Evolutionary conservation across 1,140 invertebrate genomes (phyloP).

Genomic region (Drosophila novamexicana): DNA sequence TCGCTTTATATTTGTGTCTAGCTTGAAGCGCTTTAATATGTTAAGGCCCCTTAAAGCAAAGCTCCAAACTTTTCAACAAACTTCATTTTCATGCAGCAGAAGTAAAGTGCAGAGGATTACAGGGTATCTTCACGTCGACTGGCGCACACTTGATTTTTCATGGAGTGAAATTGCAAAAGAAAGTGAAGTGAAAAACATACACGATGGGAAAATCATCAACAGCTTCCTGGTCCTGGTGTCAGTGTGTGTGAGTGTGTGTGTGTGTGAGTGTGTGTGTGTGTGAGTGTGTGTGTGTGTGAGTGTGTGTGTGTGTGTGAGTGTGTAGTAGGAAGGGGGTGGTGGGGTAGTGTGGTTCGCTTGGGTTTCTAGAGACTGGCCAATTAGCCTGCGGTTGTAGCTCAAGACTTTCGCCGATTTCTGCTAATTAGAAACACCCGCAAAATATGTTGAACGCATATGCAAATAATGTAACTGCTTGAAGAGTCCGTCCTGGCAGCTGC

Average conservation of each 20-base stretch:
- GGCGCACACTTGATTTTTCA: neutral
- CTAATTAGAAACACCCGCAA: slow-evolving; percentile 21
- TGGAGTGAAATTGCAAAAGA: slow-evolving; percentile 36
- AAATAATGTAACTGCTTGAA: slow-evolving; percentile 1
- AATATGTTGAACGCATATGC: slow-evolving; percentile 5
- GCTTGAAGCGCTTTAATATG: too few relatives aligned
- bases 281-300: too few relatives aligned
- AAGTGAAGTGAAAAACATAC: slow-evolving; percentile 58
- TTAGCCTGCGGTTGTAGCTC: slow-evolving; percentile 26
- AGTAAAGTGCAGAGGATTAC: neutral
- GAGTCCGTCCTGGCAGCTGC: neutral
- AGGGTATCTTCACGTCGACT: neutral
- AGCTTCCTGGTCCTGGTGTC: slow-evolving; percentile 25
- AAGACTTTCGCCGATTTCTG: slow-evolving; percentile 34
- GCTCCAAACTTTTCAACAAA: too few relatives aligned
- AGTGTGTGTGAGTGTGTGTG: too few relatives aligned
- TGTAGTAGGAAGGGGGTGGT: too few relatives aligned
- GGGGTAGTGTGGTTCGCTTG: too few relatives aligned
- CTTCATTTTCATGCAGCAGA: too few relatives aligned
- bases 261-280: too few relatives aligned
- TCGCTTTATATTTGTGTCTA: too few relatives aligned
- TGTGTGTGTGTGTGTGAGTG: too few relatives aligned
- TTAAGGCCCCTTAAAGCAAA: too few relatives aligned
- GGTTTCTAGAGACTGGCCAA: slow-evolving; percentile 11
- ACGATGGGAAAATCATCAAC: slow-evolving; percentile 22